Percentiles rank a stretch among this genome's conserved stretches.
Conservation (phyloP, 1,140 invertebrate genomes). For the Plectrocnemia conspersa region DNA sequence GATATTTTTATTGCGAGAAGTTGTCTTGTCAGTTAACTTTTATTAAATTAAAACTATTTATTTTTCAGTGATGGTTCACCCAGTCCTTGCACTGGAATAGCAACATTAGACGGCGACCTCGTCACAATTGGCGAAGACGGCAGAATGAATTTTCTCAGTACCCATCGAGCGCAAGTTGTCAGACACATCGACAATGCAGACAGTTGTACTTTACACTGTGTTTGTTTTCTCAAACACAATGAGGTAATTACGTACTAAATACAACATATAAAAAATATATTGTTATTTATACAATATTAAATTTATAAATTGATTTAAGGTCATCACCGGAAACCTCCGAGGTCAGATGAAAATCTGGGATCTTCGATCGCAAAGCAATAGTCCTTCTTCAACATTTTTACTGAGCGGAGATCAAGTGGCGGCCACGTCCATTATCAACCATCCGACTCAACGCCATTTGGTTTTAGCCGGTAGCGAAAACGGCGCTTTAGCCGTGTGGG, state of each 20-base stretch:
- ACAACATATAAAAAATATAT: conserved; percentile 4
- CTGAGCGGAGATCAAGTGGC: conserved; percentile 62
- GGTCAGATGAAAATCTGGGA: conserved; percentile 88
- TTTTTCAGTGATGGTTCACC: conserved; percentile 37
- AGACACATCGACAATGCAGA: conserved; percentile 68
- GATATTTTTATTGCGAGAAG: background rate
- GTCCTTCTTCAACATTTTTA: conserved; percentile 59
- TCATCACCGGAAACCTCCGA: conserved; percentile 76
- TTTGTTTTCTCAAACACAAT: conserved; percentile 72
- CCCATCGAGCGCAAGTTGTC: conserved; percentile 56
- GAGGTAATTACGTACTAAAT: conserved; percentile 46
- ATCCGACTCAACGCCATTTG: conserved; percentile 82
- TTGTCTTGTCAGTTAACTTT: background rate
- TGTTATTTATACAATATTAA: background rate
- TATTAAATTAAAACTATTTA: background rate
- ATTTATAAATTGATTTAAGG: conserved; percentile 37
- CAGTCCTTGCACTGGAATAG: conserved; percentile 64
- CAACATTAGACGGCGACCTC: conserved; percentile 65
- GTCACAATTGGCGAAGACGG: conserved; percentile 82
- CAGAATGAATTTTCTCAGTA: conserved; percentile 63
- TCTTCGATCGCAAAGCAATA: conserved; percentile 57
- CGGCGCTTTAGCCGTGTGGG: conserved; percentile 79
- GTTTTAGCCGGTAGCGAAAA: conserved; percentile 79
- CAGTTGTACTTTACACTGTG: conserved; percentile 72
- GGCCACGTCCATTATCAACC: conserved; percentile 68